Conservation (phyloP, 2,113 vertebrate species). For the Octodon degus region DNA sequence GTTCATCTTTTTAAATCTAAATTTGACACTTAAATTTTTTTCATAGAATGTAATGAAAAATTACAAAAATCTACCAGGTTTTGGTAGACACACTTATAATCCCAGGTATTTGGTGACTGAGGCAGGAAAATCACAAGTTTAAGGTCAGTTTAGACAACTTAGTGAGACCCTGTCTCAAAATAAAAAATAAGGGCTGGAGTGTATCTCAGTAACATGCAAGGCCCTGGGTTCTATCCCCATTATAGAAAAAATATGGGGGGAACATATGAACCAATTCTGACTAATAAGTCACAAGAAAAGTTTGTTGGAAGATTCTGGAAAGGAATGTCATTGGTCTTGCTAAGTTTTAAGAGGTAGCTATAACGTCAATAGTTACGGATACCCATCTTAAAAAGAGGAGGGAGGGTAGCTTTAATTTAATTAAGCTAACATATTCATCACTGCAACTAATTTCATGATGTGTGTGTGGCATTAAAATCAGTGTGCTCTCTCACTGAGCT, state of each 20-base stretch:
- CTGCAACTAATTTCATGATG: not conserved
- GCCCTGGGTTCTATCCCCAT: not conserved
- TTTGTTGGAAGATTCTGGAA: slow-evolving; percentile 32
- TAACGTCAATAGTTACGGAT: not conserved
- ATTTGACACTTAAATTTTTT: not conserved
- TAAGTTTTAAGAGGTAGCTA: not conserved
- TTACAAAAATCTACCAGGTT: not conserved
- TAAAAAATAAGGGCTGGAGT: not conserved
- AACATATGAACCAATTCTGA: not conserved
- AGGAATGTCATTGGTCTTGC: not conserved
- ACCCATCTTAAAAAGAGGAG: not conserved
- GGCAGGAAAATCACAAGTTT: not conserved
- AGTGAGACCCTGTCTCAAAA: not conserved
- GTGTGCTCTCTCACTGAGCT: not conserved
- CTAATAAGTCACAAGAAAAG: not conserved
- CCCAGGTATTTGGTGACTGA: not conserved
- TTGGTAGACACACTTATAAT: not conserved
- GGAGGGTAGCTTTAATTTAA: not conserved
- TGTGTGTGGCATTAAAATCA: not conserved
- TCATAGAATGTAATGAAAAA: not conserved
- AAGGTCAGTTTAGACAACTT: not conserved
- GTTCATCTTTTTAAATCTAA: slow-evolving; percentile 46
- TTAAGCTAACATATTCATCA: not conserved
- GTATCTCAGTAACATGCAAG: not conserved
- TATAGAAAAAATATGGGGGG: not conserved